Evolutionary conservation across 2,113 vertebrate genomes (phyloP).

Genomic region (Abramis brama): DNA sequence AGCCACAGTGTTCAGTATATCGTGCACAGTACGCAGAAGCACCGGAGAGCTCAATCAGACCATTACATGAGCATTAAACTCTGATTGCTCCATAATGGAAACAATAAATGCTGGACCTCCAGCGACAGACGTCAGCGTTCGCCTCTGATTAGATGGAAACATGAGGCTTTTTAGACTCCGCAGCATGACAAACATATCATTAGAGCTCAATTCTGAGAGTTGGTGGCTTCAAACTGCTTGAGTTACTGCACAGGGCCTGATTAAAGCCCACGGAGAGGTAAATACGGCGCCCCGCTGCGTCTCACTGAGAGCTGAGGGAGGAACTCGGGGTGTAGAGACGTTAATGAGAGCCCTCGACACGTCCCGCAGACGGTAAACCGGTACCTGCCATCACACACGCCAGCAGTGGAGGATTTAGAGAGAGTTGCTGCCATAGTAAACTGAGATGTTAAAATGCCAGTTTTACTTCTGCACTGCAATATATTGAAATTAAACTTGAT

Average conservation of each 20-base stretch:
- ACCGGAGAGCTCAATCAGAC: slow-evolving; percentile 13
- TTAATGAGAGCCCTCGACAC: slow-evolving; percentile 14
- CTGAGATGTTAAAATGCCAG: background rate
- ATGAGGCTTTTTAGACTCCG: slow-evolving; percentile 5
- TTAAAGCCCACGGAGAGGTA: slow-evolving; percentile 29
- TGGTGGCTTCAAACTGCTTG: background rate
- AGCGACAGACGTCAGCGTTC: background rate
- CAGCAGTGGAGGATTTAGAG: background rate
- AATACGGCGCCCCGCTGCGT: background rate
- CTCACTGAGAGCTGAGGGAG: background rate
- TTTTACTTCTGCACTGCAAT: background rate
- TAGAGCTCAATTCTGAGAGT: slow-evolving; percentile 19
- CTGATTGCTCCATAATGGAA: background rate
- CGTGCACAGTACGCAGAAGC: background rate
- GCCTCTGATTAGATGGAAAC: background rate
- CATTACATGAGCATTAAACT: slow-evolving; percentile 12
- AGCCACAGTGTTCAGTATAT: background rate
- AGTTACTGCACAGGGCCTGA: background rate
- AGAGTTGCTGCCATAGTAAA: background rate
- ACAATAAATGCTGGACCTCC: background rate
- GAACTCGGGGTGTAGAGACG: background rate
- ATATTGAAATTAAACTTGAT: background rate
- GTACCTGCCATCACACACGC: background rate
- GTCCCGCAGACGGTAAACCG: background rate
- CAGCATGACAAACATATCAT: slow-evolving; percentile 15